Evolutionary conservation across 2,888 invertebrate species (phyloP), one percentile per base, ranked within the genome.

Genomic region (Iphiclides podalirius): DNA sequence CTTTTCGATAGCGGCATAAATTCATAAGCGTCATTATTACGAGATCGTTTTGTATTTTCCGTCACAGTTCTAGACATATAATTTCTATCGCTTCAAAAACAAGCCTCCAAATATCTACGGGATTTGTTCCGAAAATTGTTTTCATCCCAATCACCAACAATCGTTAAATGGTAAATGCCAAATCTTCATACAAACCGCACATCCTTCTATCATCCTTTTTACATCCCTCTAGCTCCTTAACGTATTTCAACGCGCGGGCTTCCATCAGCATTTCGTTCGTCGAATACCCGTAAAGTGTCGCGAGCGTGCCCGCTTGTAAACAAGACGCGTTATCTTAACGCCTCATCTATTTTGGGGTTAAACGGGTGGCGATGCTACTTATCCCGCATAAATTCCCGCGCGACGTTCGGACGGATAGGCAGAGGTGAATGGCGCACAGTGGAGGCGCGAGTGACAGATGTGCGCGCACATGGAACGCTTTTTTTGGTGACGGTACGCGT

Each of bases 371-470:
- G 39, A 16, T 35, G 40, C 39, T 20, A 34, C 26, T 45, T 40
- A 34, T 34, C 35, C 48, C 17, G 40, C 20, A 42, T 36, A 42
- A 45, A 45, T 49, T 44, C 43, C 47, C 28, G 47, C 35, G 15
- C 31, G 39, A 13, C 36, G 20, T 44, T 37, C 39, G 41, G 33
- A 49, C 23, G 40, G 36, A 48, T 17, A 31, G 39, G 46, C 41
- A 42, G 37, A 49, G 47, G 49, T 53, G 55, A 58, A 52, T 53
- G 57, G 54, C 50, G 47, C 47, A 54, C 54, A 53, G 59, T 59
- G 55, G 57, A 50, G 42, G 54, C 48, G 44, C 37, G 38, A 47
- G 41, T 47, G 57, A 60, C 61, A 63, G 58, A 60, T 61, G 62
- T 50, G 50, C 31, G 38, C 38, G 49, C 57, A 57, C 52, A 52